Percentiles rank a stretch among this genome's conserved stretches.
Evolutionary conservation across 30 jellyfish, hydroid and myxozoan species (phyloP).

Genomic region (Aurelia sp.): DNA sequence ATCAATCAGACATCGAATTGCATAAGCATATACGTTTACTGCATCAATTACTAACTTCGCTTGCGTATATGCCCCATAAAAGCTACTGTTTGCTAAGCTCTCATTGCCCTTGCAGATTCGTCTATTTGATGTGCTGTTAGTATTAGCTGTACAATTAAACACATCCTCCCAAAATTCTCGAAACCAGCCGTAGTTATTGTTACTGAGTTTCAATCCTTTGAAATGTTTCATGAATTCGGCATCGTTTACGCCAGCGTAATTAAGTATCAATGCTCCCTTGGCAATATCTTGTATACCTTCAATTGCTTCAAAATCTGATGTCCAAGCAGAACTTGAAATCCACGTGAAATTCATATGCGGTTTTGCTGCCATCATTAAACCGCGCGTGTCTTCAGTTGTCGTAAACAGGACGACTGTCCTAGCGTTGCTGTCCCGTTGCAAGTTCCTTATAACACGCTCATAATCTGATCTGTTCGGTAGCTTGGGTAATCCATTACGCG

Average conservation of each 20-base stretch:
- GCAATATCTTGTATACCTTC: slow-evolving; percentile 35
- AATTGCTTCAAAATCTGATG: slow-evolving; percentile 21
- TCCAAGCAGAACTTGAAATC: slow-evolving; percentile 46
- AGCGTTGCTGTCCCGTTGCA: slow-evolving; percentile 29
- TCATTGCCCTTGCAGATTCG: slow-evolving; percentile 38
- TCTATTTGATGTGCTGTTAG: background rate
- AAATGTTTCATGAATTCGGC: slow-evolving; percentile 26
- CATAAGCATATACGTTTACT: slow-evolving; percentile 13
- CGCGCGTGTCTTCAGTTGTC: slow-evolving; percentile 63
- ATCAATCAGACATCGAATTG: slow-evolving; percentile 19
- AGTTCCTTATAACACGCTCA: slow-evolving; percentile 1
- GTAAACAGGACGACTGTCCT: slow-evolving; percentile 39
- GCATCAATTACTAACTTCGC: slow-evolving; percentile 52
- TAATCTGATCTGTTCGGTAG: slow-evolving; percentile 11
- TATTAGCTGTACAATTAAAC: slow-evolving; percentile 10
- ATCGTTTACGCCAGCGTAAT: slow-evolving; percentile 8
- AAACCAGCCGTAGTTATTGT: slow-evolving; percentile 49
- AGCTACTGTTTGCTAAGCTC: slow-evolving; percentile 10
- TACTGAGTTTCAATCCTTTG: slow-evolving; percentile 16
- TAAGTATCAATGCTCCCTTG: slow-evolving; percentile 52
- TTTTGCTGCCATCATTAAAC: slow-evolving; percentile 40
- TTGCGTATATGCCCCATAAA: slow-evolving; percentile 29
- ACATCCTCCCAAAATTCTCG: slow-evolving; percentile 58
- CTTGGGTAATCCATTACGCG: slow-evolving; percentile 26
- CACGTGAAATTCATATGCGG: slow-evolving; percentile 8